Evolutionary conservation across 23 tunicate species (phyloP).

Genomic region (Trididemnum miniatum): DNA sequence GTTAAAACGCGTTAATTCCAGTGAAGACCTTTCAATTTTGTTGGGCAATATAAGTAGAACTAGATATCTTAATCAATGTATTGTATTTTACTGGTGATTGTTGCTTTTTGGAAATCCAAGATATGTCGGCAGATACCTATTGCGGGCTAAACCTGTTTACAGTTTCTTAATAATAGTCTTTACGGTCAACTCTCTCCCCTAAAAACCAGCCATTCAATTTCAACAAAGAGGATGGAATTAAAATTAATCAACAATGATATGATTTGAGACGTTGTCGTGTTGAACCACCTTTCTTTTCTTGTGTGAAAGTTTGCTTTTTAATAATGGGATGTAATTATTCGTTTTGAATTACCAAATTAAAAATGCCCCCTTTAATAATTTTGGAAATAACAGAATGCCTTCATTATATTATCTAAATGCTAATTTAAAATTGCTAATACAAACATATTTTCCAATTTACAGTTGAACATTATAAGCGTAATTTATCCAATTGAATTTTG

Average conservation of each 20-base stretch:
- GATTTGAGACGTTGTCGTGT: not conserved
- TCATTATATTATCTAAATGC: not conserved
- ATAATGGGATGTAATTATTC: not conserved
- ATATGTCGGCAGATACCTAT: not conserved
- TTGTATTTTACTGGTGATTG: too few species aligned
- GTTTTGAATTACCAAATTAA: constrained; percentile 5
- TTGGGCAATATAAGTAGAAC: too few species aligned
- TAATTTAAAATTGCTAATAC: not conserved
- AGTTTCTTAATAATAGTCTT: too few species aligned
- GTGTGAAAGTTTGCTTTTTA: constrained; percentile 19
- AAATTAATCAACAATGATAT: constrained; percentile 17
- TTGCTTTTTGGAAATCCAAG: not conserved
- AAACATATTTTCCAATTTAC: not conserved
- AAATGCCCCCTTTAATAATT: not conserved
- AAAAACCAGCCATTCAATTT: too few species aligned
- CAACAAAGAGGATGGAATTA: constrained; percentile 35
- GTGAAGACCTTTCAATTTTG: not conserved
- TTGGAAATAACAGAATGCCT: not conserved
- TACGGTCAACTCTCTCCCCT: too few species aligned
- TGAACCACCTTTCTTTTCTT: not conserved
- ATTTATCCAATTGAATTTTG: too few species aligned
- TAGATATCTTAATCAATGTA: constrained; percentile 51
- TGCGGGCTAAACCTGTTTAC: too few species aligned
- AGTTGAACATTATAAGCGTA: too few species aligned
- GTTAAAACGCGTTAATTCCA: not conserved